phyloP scores from a whole-genome alignment of 1,140 invertebrate species.

The Hylaeus volcanicus region DNA sequence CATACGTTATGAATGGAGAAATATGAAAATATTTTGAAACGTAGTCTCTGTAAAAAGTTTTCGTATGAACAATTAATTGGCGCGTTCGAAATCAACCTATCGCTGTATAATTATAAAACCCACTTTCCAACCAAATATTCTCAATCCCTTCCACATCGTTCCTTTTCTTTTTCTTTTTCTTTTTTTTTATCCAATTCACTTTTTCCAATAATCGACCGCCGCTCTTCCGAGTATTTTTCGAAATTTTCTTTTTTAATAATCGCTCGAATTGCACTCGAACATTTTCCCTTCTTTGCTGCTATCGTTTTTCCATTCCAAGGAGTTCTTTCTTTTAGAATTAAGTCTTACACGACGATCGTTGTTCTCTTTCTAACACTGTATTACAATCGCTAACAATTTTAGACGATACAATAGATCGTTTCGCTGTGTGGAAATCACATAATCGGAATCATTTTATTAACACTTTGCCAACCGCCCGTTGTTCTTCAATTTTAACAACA shows the following conservation, averaged over 20 bases:
- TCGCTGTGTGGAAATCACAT: slow-evolving; percentile 41
- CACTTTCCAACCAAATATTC: slow-evolving; percentile 9
- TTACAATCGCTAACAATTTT: slow-evolving; percentile 51
- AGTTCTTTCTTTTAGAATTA: slow-evolving; percentile 39
- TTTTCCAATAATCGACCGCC: slow-evolving; percentile 27
- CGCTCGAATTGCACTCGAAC: slow-evolving; percentile 18
- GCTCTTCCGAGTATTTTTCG: slow-evolving; percentile 8
- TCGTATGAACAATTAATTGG: slow-evolving; percentile 42
- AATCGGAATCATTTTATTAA: slow-evolving; percentile 51
- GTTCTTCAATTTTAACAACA: too few species aligned
- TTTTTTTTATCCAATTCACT: slow-evolving; percentile 9
- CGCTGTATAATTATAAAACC: slow-evolving; percentile 43
- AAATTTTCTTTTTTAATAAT: slow-evolving; percentile 6
- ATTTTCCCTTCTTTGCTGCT: slow-evolving; percentile 14
- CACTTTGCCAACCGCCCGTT: too few species aligned
- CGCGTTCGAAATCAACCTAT: slow-evolving; percentile 45
- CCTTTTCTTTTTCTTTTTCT: background rate
- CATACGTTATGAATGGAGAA: slow-evolving; percentile 46
- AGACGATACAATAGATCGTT: slow-evolving; percentile 50
- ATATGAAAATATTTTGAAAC: slow-evolving; percentile 52
- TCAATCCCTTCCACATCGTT: slow-evolving; percentile 8
- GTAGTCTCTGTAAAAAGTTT: slow-evolving; percentile 47
- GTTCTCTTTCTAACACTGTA: slow-evolving; percentile 23
- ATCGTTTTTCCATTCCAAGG: background rate
- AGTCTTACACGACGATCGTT: slow-evolving; percentile 21